Evolutionary conservation across 1,140 invertebrate genomes (phyloP).

Genomic region (Euwallacea fornicatus): DNA sequence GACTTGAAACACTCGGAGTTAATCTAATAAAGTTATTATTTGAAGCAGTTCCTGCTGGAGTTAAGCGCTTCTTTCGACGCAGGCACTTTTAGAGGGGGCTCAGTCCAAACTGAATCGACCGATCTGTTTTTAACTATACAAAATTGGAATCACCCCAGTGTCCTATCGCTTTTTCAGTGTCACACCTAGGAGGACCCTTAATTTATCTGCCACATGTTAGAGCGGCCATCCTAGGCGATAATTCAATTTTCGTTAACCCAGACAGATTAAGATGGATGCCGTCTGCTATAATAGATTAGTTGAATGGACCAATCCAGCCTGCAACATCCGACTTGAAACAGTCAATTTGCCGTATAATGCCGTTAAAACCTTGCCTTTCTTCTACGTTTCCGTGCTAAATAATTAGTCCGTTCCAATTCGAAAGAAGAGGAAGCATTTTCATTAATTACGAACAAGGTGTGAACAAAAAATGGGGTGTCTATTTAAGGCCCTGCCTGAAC

Average conservation of each 20-base stretch:
- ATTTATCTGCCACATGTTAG: conserved; percentile 3
- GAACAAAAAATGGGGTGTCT: no score
- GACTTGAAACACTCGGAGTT: no score
- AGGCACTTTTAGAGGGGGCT: no score
- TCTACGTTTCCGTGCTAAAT: not conserved
- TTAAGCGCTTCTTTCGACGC: no score
- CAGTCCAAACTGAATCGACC: no score
- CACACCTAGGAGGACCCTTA: not conserved
- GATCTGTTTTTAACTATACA: no score
- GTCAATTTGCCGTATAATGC: not conserved
- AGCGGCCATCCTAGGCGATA: not conserved
- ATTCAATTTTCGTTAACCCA: conserved; percentile 3
- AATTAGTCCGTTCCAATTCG: not conserved
- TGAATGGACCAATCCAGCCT: not conserved
- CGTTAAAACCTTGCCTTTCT: not conserved
- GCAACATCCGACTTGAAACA: not conserved
- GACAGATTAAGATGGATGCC: conserved; percentile 5
- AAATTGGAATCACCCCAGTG: no score
- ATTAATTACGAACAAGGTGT: no score
- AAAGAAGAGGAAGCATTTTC: not conserved
- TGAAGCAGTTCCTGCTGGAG: no score
- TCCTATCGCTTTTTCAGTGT: conserved; percentile 3
- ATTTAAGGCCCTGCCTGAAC: not conserved
- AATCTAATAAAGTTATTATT: no score
- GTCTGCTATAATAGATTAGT: not conserved